Evolutionary conservation across 1,140 invertebrate species (phyloP).

Genomic region (Meteorus sp.): DNA sequence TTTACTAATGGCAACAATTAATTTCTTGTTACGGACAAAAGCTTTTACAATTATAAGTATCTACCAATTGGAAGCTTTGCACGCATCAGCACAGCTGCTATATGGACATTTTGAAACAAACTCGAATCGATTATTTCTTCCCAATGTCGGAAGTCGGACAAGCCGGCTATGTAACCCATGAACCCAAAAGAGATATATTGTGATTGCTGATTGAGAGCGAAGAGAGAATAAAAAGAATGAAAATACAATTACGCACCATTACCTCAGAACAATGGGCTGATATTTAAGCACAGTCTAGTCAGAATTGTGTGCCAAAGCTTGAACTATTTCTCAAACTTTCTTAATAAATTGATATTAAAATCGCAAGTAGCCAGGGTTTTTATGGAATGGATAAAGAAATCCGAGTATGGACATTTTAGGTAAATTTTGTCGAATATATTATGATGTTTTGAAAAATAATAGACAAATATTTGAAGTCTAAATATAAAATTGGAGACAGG

Average conservation of each 20-base stretch:
- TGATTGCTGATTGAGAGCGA: not conserved
- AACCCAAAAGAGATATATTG: not conserved
- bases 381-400: too few relatives aligned
- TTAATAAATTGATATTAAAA: too few relatives aligned
- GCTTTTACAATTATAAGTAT: too few relatives aligned
- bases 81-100: not conserved
- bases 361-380: too few relatives aligned
- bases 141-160: not conserved
- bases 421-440: too few relatives aligned
- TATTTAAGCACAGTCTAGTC: conserved; percentile 17
- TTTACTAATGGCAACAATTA: not conserved
- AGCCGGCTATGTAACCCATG: not conserved
- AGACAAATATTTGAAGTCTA: too few relatives aligned
- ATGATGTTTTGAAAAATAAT: too few relatives aligned
- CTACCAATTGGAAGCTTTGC: not conserved
- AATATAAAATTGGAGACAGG: too few relatives aligned
- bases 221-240: conserved; percentile 8
- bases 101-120: too few relatives aligned
- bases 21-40: not conserved
- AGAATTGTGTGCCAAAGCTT: conserved; percentile 1
- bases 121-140: conserved; percentile 3
- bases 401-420: too few relatives aligned
- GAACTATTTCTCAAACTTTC: too few relatives aligned
- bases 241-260: conserved; percentile 27
- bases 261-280: conserved; percentile 29